phyloP scores from a whole-genome alignment of 2,888 invertebrate genomes.

The Syrista parreyssii region DNA sequence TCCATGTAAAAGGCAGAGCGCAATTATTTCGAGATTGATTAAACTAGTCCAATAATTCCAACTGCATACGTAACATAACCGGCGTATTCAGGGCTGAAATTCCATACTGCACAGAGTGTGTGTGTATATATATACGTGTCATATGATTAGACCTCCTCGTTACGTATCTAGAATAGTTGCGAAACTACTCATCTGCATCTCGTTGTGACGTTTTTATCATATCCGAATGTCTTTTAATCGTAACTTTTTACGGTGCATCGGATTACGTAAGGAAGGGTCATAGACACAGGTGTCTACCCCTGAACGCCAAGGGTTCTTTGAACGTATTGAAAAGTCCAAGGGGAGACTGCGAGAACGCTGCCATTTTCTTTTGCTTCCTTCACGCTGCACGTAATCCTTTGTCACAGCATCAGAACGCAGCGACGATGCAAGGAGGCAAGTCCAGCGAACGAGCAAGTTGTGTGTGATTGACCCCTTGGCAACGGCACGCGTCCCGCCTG shows the following conservation, averaged over 20 bases:
- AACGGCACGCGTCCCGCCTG: constrained; percentile 44
- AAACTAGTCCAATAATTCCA: neutral
- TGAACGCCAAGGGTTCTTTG: neutral
- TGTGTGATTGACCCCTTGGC: constrained; percentile 47
- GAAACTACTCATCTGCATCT: neutral
- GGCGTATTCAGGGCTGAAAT: neutral
- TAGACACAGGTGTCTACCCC: neutral
- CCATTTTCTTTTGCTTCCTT: neutral
- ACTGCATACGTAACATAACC: neutral
- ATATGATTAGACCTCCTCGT: neutral
- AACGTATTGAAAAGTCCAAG: neutral
- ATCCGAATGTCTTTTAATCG: neutral
- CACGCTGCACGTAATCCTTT: neutral
- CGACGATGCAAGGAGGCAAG: neutral
- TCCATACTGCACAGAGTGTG: neutral
- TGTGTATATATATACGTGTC: neutral
- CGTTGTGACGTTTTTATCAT: neutral
- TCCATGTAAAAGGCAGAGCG: neutral
- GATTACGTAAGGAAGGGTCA: neutral
- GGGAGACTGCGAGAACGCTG: neutral
- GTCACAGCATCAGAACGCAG: neutral
- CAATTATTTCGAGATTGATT: neutral
- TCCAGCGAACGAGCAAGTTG: constrained; percentile 18
- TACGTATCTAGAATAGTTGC: neutral
- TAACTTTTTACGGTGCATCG: neutral